Evolutionary conservation across 2,888 invertebrate species (phyloP), one percentile per base, ranked within the genome.

Genomic region (Sipha maydis): DNA sequence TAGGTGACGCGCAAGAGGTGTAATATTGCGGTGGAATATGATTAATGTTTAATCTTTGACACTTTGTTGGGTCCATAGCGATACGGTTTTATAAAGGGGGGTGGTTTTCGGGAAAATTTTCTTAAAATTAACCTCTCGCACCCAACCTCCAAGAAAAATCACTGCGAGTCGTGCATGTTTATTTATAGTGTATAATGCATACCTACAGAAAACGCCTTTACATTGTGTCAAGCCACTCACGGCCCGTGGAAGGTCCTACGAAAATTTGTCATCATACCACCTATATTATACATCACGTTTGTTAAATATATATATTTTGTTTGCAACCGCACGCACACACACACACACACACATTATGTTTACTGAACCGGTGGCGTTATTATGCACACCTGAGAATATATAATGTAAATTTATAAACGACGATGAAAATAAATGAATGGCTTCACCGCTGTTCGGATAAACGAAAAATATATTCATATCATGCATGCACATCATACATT

Each of bases 11-110:
- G 11, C 17, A 8, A 41, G 48, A 19, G 28, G 71, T 75, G n/a
- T n/a, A 19, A 17, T 4, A 25, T 17, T 54, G n/a, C n/a, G 25
- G 14, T 11, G 77, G 28, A 14, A 17, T 38, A 84, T 84, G 84
- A 84, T 84, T 84, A 76, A 84, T 84, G 76, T 76, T 76, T 56
- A 75, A 84, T 84, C 84, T 84, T 76, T 76, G 84, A 76, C 84
- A 76, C 76, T 84, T 84, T 84, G 61, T 61, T 75, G 48, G 48
- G 71, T 54, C 31, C 38, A 38, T 31, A 83, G 71, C 71, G 83
- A 71, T 67, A 7, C 28, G 34, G 69, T 48, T 41, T 69, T 82
- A 48, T 48, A 34, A 82, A 48, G 71, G 83, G 71, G 25, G 83
- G 83, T 1, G 48, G 71, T 80, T 67, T 67, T 38, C 19, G 38